phyloP scores from a whole-genome alignment of 2,888 invertebrate species.

The Dendrolimus pini region DNA sequence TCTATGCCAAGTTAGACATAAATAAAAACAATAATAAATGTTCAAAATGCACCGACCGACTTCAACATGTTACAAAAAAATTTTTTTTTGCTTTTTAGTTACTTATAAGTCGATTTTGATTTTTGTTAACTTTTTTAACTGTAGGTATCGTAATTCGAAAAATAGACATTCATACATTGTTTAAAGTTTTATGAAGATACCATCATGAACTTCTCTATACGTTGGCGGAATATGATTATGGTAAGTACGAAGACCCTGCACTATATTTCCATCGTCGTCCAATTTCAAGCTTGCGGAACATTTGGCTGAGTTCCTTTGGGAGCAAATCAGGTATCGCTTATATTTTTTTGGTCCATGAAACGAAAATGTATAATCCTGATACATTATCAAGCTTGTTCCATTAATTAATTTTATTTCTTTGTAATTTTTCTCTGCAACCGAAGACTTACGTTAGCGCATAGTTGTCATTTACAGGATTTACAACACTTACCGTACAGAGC shows the following conservation, averaged over 20 bases:
- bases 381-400: slow-evolving; percentile 22
- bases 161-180: too few relatives aligned
- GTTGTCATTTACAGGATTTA: too few relatives aligned
- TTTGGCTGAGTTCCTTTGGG: slow-evolving; percentile 4
- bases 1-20: too few relatives aligned
- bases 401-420: slow-evolving; percentile 13
- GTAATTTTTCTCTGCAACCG: slow-evolving; percentile 6
- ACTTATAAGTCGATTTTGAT: too few relatives aligned
- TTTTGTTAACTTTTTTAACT: too few relatives aligned
- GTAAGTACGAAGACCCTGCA: neutral
- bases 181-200: slow-evolving; percentile 15
- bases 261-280: slow-evolving; percentile 5
- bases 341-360: slow-evolving; percentile 22
- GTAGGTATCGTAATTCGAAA: too few relatives aligned
- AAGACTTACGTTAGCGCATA: too few relatives aligned
- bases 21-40: too few relatives aligned
- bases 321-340: slow-evolving; percentile 10
- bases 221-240: slow-evolving; percentile 14
- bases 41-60: too few relatives aligned
- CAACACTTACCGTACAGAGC: too few relatives aligned
- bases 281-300: slow-evolving; percentile 14
- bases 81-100: too few relatives aligned
- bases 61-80: too few relatives aligned
- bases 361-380: slow-evolving; percentile 29
- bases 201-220: slow-evolving; percentile 13